Conservation (phyloP, 2,888 invertebrate genomes). For the Nomada ruficornis region DNA sequence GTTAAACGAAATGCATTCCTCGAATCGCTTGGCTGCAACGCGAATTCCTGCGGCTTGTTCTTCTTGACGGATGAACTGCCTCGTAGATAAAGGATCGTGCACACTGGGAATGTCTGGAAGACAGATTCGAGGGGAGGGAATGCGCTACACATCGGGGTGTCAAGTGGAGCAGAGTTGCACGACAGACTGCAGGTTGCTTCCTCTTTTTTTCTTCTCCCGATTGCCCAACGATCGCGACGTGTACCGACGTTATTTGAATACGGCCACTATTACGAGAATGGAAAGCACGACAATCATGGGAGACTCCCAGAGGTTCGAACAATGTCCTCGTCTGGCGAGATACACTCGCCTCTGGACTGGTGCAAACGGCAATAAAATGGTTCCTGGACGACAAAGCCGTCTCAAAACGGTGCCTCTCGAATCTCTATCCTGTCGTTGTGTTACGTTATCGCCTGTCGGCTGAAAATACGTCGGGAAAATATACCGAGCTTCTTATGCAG, state of each 20-base stretch:
- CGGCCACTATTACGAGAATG: slow-evolving; percentile 80
- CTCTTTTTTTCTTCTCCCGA: slow-evolving; percentile 61
- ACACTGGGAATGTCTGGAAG: too few species aligned
- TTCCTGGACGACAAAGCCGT: slow-evolving; percentile 72
- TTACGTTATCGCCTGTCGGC: slow-evolving; percentile 25
- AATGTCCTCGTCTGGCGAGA: slow-evolving; percentile 73
- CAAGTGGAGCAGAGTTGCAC: slow-evolving; percentile 44
- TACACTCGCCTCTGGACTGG: slow-evolving; percentile 65
- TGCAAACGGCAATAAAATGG: slow-evolving; percentile 78
- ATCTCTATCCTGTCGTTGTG: slow-evolving; percentile 25
- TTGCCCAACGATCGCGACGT: slow-evolving; percentile 78
- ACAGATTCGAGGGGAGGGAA: not conserved
- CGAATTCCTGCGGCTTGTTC: slow-evolving; percentile 9
- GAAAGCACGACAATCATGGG: slow-evolving; percentile 83
- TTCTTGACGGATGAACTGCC: not conserved
- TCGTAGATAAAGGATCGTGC: not conserved
- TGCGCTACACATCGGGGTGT: slow-evolving; percentile 20
- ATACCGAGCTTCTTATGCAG: not conserved
- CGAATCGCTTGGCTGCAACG: not conserved
- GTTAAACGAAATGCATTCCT: not conserved
- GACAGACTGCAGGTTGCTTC: slow-evolving; percentile 51
- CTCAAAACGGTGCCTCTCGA: slow-evolving; percentile 43
- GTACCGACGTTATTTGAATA: slow-evolving; percentile 80
- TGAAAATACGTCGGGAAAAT: not conserved
- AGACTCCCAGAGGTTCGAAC: slow-evolving; percentile 82